Percentiles rank a stretch among this genome's conserved stretches.
phyloP scores from a whole-genome alignment of 1,140 invertebrate species.

The Harlomillsia oculata region DNA sequence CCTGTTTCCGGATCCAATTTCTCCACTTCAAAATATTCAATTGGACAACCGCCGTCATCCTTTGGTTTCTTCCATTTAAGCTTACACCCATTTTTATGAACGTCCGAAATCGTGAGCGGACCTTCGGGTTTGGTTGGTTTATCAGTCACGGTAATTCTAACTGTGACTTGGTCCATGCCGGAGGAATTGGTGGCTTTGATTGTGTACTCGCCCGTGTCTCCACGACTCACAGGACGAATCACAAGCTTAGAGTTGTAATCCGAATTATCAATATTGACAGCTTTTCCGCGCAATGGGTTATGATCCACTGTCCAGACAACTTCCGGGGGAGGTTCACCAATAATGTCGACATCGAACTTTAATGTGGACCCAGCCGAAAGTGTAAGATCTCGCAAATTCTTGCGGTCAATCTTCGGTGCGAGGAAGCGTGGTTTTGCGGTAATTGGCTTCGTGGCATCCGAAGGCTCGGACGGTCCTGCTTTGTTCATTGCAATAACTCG shows the following conservation, averaged over 20 bases:
- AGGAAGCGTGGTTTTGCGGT: slow-evolving; percentile 83
- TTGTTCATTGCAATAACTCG: slow-evolving; percentile 93
- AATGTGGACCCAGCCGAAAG: slow-evolving; percentile 81
- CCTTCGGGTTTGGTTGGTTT: slow-evolving; percentile 79
- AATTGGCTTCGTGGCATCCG: slow-evolving; percentile 76
- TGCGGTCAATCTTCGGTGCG: slow-evolving; percentile 88
- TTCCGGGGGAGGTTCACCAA: slow-evolving; percentile 80
- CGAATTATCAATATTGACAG: slow-evolving; percentile 66
- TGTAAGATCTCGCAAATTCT: slow-evolving; percentile 76
- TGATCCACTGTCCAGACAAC: slow-evolving; percentile 75
- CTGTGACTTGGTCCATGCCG: slow-evolving; percentile 76
- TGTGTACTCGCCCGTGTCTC: slow-evolving; percentile 80
- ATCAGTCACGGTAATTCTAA: slow-evolving; percentile 84
- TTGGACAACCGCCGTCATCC: slow-evolving; percentile 57
- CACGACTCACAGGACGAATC: slow-evolving; percentile 65
- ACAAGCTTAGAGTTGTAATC: slow-evolving; percentile 82
- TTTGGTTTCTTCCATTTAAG: slow-evolving; percentile 87
- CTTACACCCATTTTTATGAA: slow-evolving; percentile 86
- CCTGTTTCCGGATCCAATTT: slow-evolving; percentile 80
- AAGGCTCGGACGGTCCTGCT: slow-evolving; percentile 80
- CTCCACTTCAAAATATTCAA: slow-evolving; percentile 89
- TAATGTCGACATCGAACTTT: slow-evolving; percentile 84
- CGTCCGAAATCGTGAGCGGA: slow-evolving; percentile 76
- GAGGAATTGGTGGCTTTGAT: slow-evolving; percentile 73
- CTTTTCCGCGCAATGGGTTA: slow-evolving; percentile 50